These are phyloP conservation scores for Glaucomys volans DNA, from an alignment of 2,113 vertebrate genomes.

Conservation along the genomic window DNA sequence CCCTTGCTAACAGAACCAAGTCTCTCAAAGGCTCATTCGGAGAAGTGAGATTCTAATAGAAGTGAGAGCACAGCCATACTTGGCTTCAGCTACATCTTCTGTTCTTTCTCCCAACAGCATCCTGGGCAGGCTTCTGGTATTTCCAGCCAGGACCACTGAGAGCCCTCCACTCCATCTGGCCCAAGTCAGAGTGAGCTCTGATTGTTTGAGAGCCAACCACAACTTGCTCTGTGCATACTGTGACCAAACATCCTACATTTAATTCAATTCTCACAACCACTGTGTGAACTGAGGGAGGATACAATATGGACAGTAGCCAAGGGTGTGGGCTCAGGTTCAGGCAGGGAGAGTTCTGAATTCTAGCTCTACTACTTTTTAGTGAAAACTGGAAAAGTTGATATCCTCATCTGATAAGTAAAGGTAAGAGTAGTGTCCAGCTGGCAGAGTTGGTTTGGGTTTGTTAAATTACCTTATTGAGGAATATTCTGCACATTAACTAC, in stretches of 20 bases:
- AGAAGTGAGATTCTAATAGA: slow-evolving; percentile 44
- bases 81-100: background rate
- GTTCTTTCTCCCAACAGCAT: background rate
- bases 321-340: background rate
- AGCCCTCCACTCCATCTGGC: background rate
- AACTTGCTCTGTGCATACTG: background rate
- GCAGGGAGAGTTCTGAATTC: background rate
- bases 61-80: background rate
- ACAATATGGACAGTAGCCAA: background rate
- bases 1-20: background rate
- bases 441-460: background rate
- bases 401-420: background rate
- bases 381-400: background rate
- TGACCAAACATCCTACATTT: background rate
- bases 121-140: background rate
- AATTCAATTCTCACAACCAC: background rate
- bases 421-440: background rate
- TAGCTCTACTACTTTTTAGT: background rate
- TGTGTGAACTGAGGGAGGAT: background rate
- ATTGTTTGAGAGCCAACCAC: background rate
- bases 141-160: background rate
- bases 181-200: background rate
- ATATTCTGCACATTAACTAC: background rate
- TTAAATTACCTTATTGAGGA: background rate
- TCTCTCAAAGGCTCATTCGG: slow-evolving; percentile 1